Evolutionary conservation across 2,888 invertebrate species (phyloP).

Genomic region (Thumatha senex): DNA sequence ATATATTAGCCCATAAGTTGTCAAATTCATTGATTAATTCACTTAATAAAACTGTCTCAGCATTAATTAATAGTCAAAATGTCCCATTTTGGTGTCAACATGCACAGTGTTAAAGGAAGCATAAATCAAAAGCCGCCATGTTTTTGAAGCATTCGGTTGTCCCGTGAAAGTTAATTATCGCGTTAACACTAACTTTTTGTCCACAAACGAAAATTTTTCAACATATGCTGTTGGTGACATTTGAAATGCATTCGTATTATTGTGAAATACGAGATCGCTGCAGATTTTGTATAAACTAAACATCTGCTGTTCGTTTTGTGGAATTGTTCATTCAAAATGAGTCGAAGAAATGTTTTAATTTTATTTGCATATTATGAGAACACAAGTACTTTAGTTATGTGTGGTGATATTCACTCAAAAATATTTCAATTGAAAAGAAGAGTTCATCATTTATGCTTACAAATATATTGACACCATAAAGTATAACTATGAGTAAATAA

Average conservation of each 20-base stretch:
- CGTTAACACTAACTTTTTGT: constrained; percentile 76
- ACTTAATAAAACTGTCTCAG: constrained; percentile 35
- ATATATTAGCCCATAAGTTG: constrained; percentile 20
- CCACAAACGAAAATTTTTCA: constrained; percentile 36
- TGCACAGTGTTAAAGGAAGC: constrained; percentile 43
- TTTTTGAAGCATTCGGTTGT: constrained; percentile 25
- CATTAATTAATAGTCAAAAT: constrained; percentile 43
- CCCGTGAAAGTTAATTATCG: constrained; percentile 75
- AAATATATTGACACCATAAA: background rate
- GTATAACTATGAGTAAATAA: background rate
- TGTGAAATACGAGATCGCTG: constrained; percentile 28
- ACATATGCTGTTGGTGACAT: constrained; percentile 23
- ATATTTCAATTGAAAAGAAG: background rate
- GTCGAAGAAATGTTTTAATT: too few species aligned
- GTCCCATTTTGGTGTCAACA: constrained; percentile 47
- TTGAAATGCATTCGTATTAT: constrained; percentile 9
- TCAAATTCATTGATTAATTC: constrained; percentile 36
- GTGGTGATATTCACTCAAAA: too few species aligned
- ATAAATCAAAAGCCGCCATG: constrained; percentile 56
- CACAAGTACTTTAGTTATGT: background rate
- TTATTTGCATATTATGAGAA: too few species aligned
- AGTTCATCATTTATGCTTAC: background rate
- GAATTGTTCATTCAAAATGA: background rate
- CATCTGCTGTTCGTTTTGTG: constrained; percentile 21
- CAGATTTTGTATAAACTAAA: constrained; percentile 10